Evolutionary conservation across 92 coral and sea anemone species (phyloP), one percentile per base, ranked within the genome.

Genomic region (Isaurus tuberculatus): DNA sequence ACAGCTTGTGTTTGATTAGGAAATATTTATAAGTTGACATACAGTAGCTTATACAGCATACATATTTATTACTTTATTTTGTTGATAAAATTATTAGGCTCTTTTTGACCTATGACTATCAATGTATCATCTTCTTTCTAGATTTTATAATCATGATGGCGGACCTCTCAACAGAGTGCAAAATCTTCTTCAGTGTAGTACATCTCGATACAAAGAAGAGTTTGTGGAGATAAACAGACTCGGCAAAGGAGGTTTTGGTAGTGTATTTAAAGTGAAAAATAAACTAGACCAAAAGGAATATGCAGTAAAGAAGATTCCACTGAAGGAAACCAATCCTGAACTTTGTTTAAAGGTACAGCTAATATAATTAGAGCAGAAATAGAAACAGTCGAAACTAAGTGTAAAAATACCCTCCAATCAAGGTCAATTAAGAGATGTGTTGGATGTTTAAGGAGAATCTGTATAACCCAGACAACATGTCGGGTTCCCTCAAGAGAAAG

Each of bases 221-320:
- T 97, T 97, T 90, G 86, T 86, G 1, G 97, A 97, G 88, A 90
- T 90, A 5, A 84, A 74, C 33, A 85, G 91, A 20, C 84, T 97
- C 17, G 99, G 99, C 17, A 97, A 94, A 83, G 99, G 99, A 15
- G 99, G 99, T 27, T 97, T 97, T 88, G 99, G 99, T 15, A 97
- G 98, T 85, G 99, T 94, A 10, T 91, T 94, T 73, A 96, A 96
- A 94, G 99, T 97, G 25, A 94, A 91, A 72, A 94, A 97, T 90
- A 89, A 88, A 31, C 81, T 97, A 43, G 99, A 97, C 49, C 95
- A 95, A 25, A 86, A 95, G 70, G 99, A 94, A 34, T 97, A 97
- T 80, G 99, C 99, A 23, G 94, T 97, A 29, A 97, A 97, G 90
- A 97, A 97, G 84, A 91, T 97, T 20, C 93, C 94, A 19, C 86